Conservation (phyloP, 1,140 invertebrate genomes). For the Holotrichia oblita region DNA sequence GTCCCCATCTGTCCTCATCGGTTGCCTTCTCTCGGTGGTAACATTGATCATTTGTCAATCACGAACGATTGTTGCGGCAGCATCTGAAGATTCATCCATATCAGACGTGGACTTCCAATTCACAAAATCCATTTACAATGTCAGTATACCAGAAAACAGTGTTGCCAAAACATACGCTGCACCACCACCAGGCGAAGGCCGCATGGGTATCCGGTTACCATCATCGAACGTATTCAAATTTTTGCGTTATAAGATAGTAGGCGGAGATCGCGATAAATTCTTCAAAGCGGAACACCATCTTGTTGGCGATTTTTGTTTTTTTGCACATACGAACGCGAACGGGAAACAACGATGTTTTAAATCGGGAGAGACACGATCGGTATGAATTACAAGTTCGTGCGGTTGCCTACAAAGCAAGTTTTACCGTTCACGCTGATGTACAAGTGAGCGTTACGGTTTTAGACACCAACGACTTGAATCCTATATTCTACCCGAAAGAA, state of each 20-base stretch:
- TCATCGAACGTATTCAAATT: constrained; percentile 62
- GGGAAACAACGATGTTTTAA: constrained; percentile 84
- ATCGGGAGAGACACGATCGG: constrained; percentile 87
- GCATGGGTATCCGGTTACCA: constrained; percentile 63
- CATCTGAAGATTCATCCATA: constrained; percentile 48
- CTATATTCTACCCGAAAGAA: constrained; percentile 86
- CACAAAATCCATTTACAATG: constrained; percentile 83
- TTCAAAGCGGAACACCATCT: constrained; percentile 90
- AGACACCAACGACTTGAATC: constrained; percentile 92
- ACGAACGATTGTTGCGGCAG: constrained; percentile 37
- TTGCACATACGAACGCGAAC: constrained; percentile 86
- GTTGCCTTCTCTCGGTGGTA: constrained; percentile 57
- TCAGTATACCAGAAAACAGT: constrained; percentile 91
- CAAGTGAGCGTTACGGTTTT: constrained; percentile 82
- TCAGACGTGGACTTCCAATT: constrained; percentile 69
- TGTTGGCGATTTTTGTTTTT: constrained; percentile 95
- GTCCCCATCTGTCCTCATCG: constrained; percentile 53
- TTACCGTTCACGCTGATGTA: constrained; percentile 74
- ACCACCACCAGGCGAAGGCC: constrained; percentile 66
- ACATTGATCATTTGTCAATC: constrained; percentile 41
- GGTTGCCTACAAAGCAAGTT: constrained; percentile 68
- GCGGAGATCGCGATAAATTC: constrained; percentile 87
- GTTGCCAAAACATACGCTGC: constrained; percentile 82
- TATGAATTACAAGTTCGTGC: constrained; percentile 87
- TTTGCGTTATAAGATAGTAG: constrained; percentile 83